A percentile compares a stretch with the other conserved stretches of the same genome.
phyloP scores from a whole-genome alignment of 2,888 invertebrate species.

The Calliphora vomitoria region DNA sequence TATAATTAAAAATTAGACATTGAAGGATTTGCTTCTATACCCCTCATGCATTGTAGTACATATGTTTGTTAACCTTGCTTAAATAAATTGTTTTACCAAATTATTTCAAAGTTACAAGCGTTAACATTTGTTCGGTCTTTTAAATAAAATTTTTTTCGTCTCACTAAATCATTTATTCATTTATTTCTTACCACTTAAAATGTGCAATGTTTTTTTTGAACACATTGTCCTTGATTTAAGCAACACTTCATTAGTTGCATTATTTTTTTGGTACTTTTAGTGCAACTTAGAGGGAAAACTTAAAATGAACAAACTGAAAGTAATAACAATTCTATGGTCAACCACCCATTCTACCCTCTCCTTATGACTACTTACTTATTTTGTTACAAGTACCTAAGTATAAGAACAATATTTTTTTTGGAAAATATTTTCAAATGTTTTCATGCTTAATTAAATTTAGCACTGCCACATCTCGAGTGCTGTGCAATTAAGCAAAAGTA shows the following conservation, averaged over 20 bases:
- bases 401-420: neutral
- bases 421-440: conserved; percentile 5
- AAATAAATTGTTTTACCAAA: neutral
- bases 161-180: neutral
- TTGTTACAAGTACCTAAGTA: neutral
- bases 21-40: too few species aligned
- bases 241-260: conserved; percentile 49
- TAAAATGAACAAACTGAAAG: neutral
- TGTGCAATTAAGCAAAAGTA: conserved; percentile 23
- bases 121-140: neutral
- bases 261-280: neutral
- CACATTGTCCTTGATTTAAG: conserved; percentile 39
- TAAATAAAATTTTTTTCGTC: neutral
- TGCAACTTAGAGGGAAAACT: neutral
- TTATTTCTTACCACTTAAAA: neutral
- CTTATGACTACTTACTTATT: neutral
- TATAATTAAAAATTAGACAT: too few species aligned
- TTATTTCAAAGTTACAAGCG: neutral
- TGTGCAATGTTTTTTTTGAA: neutral
- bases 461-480: conserved; percentile 7
- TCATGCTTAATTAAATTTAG: conserved; percentile 32
- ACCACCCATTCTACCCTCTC: neutral
- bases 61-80: neutral
- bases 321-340: neutral
- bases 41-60: too few species aligned